Evolutionary conservation across 2,797 vertebrate species (phyloP).

Genomic region (Propithecus perrieri): DNA sequence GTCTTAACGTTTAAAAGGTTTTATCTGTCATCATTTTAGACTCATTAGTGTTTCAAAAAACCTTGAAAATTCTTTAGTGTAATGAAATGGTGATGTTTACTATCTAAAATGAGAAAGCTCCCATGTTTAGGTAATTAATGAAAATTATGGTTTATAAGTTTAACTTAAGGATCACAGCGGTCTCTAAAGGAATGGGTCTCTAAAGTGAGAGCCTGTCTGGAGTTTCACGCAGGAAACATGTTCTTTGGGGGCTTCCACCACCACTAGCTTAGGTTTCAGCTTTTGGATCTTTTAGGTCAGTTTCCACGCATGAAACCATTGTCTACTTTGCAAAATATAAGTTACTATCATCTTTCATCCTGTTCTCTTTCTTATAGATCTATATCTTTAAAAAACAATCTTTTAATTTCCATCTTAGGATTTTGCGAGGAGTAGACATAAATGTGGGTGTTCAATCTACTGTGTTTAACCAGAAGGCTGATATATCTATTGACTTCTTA

Average conservation of each 20-base stretch:
- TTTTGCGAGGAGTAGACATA: not conserved
- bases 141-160: slow-evolving; percentile 9
- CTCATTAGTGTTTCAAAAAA: slow-evolving; percentile 37
- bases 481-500: not conserved
- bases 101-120: not conserved
- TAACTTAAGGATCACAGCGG: not conserved
- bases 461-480: not conserved
- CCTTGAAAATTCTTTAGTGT: not conserved
- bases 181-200: not conserved
- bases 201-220: not conserved
- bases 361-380: not conserved
- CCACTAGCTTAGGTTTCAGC: not conserved
- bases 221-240: not conserved
- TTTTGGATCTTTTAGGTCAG: not conserved
- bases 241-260: not conserved
- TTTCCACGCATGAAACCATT: not conserved
- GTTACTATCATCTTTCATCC: not conserved
- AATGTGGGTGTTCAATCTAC: not conserved
- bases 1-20: slow-evolving; percentile 21
- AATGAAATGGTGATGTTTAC: slow-evolving; percentile 32
- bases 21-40: slow-evolving; percentile 21
- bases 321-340: not conserved
- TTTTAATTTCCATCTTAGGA: not conserved
- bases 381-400: not conserved
- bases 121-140: not conserved